A percentile compares a stretch with the other conserved stretches of the same genome.
Conservation (phyloP, 1,140 invertebrate genomes). For the Acromyrmex echinatior region DNA sequence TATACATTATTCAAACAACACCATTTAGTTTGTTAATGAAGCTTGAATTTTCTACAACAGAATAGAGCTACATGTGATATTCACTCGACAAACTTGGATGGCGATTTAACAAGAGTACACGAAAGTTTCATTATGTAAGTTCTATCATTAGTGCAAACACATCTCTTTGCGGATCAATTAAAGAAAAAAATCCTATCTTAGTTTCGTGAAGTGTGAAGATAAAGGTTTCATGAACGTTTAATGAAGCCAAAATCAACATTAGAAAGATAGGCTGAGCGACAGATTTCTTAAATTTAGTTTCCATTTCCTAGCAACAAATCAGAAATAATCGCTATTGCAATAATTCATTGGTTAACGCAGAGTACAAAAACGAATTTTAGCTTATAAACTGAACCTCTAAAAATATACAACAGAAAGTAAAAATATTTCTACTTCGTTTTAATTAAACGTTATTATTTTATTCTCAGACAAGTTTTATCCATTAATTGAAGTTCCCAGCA, state of each 20-base stretch:
- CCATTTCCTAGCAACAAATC: conserved; percentile 12
- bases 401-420: neutral
- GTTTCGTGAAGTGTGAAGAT: conserved; percentile 28
- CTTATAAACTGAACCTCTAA: neutral
- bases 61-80: conserved; percentile 40
- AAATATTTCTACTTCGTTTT: neutral
- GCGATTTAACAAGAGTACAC: conserved; percentile 54
- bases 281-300: conserved; percentile 47
- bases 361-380: neutral
- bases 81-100: conserved; percentile 20
- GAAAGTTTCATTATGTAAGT: conserved; percentile 68
- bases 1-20: conserved; percentile 56
- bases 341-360: neutral
- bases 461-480: neutral
- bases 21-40: conserved; percentile 54
- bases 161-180: conserved; percentile 18
- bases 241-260: conserved; percentile 24
- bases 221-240: conserved; percentile 72
- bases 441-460: conserved; percentile 34
- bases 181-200: conserved; percentile 44
- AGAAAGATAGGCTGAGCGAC: conserved; percentile 34
- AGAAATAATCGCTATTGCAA: conserved; percentile 1
- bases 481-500: conserved; percentile 4
- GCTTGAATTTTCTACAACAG: conserved; percentile 44
- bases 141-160: conserved; percentile 33